Percentiles rank a stretch among this genome's conserved stretches.
phyloP scores from a whole-genome alignment of 2,113 vertebrate genomes.

The Syngnathus floridae region DNA sequence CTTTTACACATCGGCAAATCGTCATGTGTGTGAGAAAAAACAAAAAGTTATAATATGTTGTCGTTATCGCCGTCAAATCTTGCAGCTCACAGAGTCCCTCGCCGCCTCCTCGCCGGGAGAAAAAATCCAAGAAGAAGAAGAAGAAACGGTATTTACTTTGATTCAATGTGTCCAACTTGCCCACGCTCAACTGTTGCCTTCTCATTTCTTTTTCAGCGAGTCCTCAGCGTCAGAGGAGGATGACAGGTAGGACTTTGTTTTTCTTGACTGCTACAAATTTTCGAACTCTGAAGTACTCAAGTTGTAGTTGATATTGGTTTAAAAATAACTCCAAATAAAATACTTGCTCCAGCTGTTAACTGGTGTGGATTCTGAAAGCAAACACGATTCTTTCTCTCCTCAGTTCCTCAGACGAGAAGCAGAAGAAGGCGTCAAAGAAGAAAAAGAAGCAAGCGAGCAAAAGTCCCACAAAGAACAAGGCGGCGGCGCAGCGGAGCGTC shows the following conservation, averaged over 20 bases:
- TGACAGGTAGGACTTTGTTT: slow-evolving; percentile 36
- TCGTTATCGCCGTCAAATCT: background rate
- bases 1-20: too few relatives aligned
- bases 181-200: background rate
- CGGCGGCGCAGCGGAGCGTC: slow-evolving; percentile 32
- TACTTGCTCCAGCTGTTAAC: background rate
- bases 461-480: slow-evolving; percentile 51
- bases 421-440: slow-evolving; percentile 53
- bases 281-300: background rate
- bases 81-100: slow-evolving; percentile 79
- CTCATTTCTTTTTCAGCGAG: slow-evolving; percentile 43
- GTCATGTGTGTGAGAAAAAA: too few relatives aligned
- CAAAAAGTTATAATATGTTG: background rate
- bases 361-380: background rate
- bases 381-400: background rate
- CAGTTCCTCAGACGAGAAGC: slow-evolving; percentile 65
- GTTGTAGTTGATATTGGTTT: background rate
- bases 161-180: background rate
- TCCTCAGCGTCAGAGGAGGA: slow-evolving; percentile 52
- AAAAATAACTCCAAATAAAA: too few relatives aligned
- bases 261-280: background rate
- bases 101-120: slow-evolving; percentile 72
- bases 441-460: slow-evolving; percentile 40
- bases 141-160: slow-evolving; percentile 72
- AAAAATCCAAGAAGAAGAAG: slow-evolving; percentile 81